phyloP scores from a whole-genome alignment of 1,140 invertebrate genomes.

The Piezodorus guildinii region DNA sequence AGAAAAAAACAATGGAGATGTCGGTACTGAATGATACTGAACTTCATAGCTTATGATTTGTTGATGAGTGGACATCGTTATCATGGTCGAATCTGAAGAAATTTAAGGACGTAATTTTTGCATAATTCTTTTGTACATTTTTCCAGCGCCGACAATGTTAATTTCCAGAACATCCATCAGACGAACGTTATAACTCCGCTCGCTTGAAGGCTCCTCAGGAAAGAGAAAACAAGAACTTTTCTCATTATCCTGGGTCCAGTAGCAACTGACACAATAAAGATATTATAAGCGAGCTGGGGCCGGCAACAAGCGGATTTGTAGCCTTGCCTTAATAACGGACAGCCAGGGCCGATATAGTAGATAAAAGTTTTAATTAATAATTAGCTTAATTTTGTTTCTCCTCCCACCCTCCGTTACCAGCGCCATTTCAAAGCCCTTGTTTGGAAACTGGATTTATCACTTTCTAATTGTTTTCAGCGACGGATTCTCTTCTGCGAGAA shows the following conservation, averaged over 20 bases:
- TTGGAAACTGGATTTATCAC: constrained; percentile 7
- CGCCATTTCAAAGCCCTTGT: not conserved
- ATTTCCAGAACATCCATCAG: no score
- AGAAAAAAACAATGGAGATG: no score
- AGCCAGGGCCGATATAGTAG: not conserved
- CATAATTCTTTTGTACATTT: no score
- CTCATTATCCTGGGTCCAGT: not conserved
- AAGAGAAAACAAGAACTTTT: not conserved
- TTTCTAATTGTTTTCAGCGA: constrained; percentile 9
- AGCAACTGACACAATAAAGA: constrained; percentile 3
- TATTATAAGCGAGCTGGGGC: not conserved
- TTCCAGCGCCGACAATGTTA: no score
- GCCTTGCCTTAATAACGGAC: constrained; percentile 5
- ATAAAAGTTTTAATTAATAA: constrained; percentile 8
- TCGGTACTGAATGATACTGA: no score
- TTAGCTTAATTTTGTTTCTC: constrained; percentile 3
- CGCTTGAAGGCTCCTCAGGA: not conserved
- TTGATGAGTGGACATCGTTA: no score
- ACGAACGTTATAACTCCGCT: not conserved
- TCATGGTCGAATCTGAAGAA: no score
- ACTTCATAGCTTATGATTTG: no score
- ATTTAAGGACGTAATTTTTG: no score
- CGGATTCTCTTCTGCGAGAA: not conserved
- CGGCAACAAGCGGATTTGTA: not conserved
- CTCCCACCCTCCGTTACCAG: not conserved